These are phyloP conservation scores for Cryptotermes secundus DNA, from an alignment of 1,140 invertebrate genomes.

Conservation along the genomic window DNA sequence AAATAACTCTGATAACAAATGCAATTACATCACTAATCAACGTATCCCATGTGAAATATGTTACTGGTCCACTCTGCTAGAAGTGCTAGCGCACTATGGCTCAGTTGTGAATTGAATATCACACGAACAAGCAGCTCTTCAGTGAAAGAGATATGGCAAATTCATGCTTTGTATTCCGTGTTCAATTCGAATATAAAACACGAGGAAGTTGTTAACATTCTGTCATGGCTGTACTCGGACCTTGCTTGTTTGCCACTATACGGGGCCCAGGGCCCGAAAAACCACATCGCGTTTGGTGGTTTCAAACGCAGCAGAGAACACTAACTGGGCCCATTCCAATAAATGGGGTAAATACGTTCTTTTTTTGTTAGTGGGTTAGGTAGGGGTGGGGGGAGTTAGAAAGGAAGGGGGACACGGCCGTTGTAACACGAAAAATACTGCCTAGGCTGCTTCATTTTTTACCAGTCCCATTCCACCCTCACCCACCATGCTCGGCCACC, in stretches of 20 bases:
- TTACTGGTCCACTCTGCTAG: too few relatives aligned
- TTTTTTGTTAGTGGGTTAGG: conserved; percentile 10
- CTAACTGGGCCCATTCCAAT: neutral
- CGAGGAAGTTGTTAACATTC: neutral
- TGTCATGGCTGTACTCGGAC: neutral
- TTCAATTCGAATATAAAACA: neutral
- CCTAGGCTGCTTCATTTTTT: neutral
- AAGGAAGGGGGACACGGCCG: neutral
- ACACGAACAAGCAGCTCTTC: too few relatives aligned
- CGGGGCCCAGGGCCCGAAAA: neutral
- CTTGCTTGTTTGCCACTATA: neutral
- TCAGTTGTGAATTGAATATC: too few relatives aligned
- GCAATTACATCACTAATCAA: too few relatives aligned
- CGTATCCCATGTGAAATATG: too few relatives aligned
- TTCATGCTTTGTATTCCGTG: neutral
- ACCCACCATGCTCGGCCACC: neutral
- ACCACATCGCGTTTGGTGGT: conserved; percentile 5
- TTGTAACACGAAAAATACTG: conserved; percentile 2
- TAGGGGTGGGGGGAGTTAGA: neutral
- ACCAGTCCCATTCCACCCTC: neutral
- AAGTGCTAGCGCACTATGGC: too few relatives aligned
- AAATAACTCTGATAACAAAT: too few relatives aligned
- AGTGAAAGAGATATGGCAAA: neutral
- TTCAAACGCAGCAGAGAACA: neutral
- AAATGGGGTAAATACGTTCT: neutral